A percentile compares a stretch with the other conserved stretches of the same genome.
phyloP scores from a whole-genome alignment of 2,797 vertebrate genomes.

The Neomorphus geoffroyi region DNA sequence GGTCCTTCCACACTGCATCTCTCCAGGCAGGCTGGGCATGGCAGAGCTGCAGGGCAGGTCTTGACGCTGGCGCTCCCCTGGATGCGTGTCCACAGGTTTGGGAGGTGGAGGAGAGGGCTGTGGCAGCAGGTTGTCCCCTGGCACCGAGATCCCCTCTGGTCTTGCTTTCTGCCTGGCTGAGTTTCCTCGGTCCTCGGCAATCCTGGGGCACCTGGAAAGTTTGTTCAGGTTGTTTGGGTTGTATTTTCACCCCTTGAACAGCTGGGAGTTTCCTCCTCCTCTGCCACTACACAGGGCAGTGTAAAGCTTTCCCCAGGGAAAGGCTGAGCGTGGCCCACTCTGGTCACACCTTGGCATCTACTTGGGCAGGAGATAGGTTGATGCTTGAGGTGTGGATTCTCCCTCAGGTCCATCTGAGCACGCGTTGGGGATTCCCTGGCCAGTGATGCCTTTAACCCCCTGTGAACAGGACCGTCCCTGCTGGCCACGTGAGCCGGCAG shows the following conservation, averaged over 20 bases:
- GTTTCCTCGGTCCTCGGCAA: rapidly evolving
- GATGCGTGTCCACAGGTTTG: rapidly evolving
- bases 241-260: neutral
- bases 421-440: rapidly evolving
- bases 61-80: too few species aligned
- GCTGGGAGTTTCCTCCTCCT: neutral
- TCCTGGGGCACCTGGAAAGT: neutral
- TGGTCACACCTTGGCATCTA: rapidly evolving
- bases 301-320: neutral
- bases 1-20: rapidly evolving
- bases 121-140: neutral
- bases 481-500: neutral
- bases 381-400: neutral
- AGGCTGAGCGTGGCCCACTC: rapidly evolving
- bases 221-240: neutral
- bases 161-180: neutral
- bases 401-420: neutral
- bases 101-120: neutral
- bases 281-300: neutral
- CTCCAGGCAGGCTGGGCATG: neutral
- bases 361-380: neutral
- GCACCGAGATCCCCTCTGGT: neutral
- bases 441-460: rapidly evolving
- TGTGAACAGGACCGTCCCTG: rapidly evolving
- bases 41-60: neutral